These are phyloP conservation scores for Agrochola macilenta DNA, from an alignment of 2,888 invertebrate species.

Conservation along the genomic window DNA sequence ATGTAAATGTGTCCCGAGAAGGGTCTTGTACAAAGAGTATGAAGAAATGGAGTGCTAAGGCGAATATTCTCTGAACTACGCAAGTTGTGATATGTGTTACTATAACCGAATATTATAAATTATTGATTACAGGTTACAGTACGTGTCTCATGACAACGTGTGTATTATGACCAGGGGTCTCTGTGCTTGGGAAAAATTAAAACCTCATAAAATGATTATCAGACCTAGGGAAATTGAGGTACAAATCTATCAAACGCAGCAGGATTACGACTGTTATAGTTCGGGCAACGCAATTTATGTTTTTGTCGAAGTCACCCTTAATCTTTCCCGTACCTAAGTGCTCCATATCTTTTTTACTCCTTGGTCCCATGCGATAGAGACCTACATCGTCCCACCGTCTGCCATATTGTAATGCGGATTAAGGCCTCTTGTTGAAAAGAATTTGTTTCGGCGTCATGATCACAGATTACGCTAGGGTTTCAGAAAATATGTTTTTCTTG, in stretches of 20 bases:
- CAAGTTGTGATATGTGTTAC: neutral
- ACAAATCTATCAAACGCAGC: neutral
- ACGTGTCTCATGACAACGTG: neutral
- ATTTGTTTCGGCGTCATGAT: slow-evolving; percentile 60
- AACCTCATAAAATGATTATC: neutral
- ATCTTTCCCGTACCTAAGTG: neutral
- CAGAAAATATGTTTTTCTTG: slow-evolving; percentile 46
- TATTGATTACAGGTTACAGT: neutral
- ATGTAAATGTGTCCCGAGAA: slow-evolving; percentile 66
- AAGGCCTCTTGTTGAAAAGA: slow-evolving; percentile 54
- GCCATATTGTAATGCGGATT: slow-evolving; percentile 62
- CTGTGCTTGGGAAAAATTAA: neutral
- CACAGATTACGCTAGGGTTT: slow-evolving; percentile 41
- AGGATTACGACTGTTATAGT: neutral
- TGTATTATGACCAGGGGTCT: neutral
- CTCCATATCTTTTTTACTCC: slow-evolving; percentile 24
- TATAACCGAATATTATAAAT: neutral
- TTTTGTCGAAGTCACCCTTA: neutral
- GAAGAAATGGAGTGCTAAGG: slow-evolving; percentile 10
- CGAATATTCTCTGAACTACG: rapidly evolving
- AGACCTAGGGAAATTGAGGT: neutral
- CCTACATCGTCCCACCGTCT: slow-evolving; percentile 33
- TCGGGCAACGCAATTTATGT: neutral
- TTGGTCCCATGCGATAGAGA: slow-evolving; percentile 18
- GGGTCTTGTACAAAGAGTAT: slow-evolving; percentile 36